Base-by-base conservation (phyloP, 1,140 invertebrate genomes). In the Neotoxoptera formosana region DNA sequence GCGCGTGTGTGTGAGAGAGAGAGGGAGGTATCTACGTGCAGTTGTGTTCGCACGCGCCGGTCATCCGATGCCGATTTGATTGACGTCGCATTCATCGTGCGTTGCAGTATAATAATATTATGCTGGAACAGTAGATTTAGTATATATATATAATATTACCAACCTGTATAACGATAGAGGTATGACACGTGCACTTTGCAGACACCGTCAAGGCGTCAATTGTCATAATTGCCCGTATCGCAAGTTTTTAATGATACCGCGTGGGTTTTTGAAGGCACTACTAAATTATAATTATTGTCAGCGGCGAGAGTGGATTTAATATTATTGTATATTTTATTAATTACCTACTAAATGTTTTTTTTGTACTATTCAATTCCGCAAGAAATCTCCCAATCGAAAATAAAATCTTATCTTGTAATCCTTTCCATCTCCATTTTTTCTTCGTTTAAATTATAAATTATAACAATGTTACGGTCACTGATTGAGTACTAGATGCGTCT, bases 101-200 rank as follows among this genome's bases (percentile, higher is more conserved):
- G 60, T 76, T 76, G 60, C 30, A 76, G 30, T 67, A 67, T 67
- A n/a, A 67, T 53, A 53, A 17, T n/a, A 67, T 67, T 76, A 76
- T 76, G 30, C n/a, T n/a, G 60, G 30, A 14, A n/a, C 60, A 76
- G 30, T 76, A n/a, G 17, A 34, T 76, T 34, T 76, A n/a, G 8
- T 67, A n/a, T 67, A n/a, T 67, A 67, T 14, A n/a, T 67, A 11
- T 30, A 60, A 53, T 67, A 67, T 67, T 36, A 83, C 7, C 7
- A 36, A 83, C 76, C 76, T 83, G 20, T 36, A 36, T 36, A 36
- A 83, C 34, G n/a, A 21, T 8, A 36, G 30, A 81, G 21, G 20
- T 83, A 83, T 83, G 76, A 76, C 60, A 76, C 76, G 34, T 83
- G 76, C 76, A 83, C n/a, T 83, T 34, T 83, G 21, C 21, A 81